Evolutionary conservation across 2,888 invertebrate species (phyloP), one percentile per base, ranked within the genome.

Genomic region (Polylopha cassiicola): DNA sequence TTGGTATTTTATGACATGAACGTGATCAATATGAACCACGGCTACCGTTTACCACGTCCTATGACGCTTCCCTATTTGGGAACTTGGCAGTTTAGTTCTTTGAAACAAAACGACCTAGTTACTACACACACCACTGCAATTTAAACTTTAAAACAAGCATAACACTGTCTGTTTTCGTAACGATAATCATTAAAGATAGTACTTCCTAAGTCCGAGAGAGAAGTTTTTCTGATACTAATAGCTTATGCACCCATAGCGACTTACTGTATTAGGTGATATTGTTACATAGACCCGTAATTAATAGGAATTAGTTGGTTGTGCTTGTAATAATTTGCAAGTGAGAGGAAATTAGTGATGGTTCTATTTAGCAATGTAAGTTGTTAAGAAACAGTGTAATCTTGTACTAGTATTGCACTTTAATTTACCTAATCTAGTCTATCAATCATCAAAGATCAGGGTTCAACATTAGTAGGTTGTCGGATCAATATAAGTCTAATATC

Each of bases 11-110:
- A 53, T 50, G 49, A 52, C 45, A 37, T 21, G 39, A 43, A 52
- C 43, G 48, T 33, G 44, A 55, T 56, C 45, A 44, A 48, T 50
- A 51, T 42, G 44, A 48, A 43, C 28, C n/a, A n/a, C n/a, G n/a
- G n/a, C n/a, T n/a, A n/a, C n/a, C 38, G 48, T 50, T 49, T 31
- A 14, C 42, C 31, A 24, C 31, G 30, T 36, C 21, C 31, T 37
- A 39, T 43, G 20, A 31, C 37, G 44, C 37, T 41, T 18, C 13
- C 39, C 45, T 17, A 29, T 33, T 31, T 39, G 37, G 37, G 46
- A 43, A 17, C 27, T 28, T 16, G n/a, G n/a, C n/a, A n/a, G n/a
- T n/a, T n/a, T n/a, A 7, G 9, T 31, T 31, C 21, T 18, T 18
- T 31, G 31, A 17, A 17, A 30, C 37, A 38, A 27, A 30, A n/a